Evolutionary conservation across 2,797 vertebrate genomes (phyloP).

Genomic region (Myotis pilosus): DNA sequence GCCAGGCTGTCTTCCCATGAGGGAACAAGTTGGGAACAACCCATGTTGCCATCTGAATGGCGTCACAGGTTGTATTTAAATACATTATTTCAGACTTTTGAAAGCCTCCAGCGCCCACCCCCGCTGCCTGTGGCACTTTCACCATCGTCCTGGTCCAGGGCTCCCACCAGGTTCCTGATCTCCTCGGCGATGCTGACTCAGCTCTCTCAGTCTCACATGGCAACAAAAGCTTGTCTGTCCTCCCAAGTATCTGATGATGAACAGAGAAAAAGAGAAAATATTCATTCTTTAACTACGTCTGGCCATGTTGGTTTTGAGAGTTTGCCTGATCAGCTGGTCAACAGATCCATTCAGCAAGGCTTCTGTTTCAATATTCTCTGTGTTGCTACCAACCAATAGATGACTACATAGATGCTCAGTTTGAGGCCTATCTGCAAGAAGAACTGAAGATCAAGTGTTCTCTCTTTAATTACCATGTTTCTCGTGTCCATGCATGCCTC

Average conservation of each 20-base stretch:
- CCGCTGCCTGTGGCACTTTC: background rate
- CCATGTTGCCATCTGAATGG: background rate
- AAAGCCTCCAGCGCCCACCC: slow-evolving; percentile 88
- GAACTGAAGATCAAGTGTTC: slow-evolving; percentile 96
- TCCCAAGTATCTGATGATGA: slow-evolving; percentile 53
- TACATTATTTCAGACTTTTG: slow-evolving; percentile 70
- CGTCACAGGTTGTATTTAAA: background rate
- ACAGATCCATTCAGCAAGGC: slow-evolving; percentile 92
- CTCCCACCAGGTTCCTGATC: slow-evolving; percentile 90
- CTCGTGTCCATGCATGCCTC: slow-evolving; percentile 94
- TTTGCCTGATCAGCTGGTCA: slow-evolving; percentile 95
- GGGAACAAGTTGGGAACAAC: background rate
- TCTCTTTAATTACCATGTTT: slow-evolving; percentile 94
- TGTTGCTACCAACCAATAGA: slow-evolving; percentile 94
- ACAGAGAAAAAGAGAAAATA: slow-evolving; percentile 83
- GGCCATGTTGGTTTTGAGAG: slow-evolving; percentile 96
- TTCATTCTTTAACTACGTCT: slow-evolving; percentile 87
- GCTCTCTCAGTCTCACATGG: slow-evolving; percentile 61
- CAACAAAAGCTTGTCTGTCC: slow-evolving; percentile 43
- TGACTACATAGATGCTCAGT: slow-evolving; percentile 96
- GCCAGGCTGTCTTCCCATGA: background rate
- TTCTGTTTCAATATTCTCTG: slow-evolving; percentile 98
- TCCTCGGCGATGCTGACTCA: slow-evolving; percentile 85
- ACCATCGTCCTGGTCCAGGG: slow-evolving; percentile 73
- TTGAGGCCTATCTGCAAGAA: slow-evolving; percentile 96